Evolutionary conservation across 2,888 invertebrate species (phyloP).

Genomic region (Furcula furcula): DNA sequence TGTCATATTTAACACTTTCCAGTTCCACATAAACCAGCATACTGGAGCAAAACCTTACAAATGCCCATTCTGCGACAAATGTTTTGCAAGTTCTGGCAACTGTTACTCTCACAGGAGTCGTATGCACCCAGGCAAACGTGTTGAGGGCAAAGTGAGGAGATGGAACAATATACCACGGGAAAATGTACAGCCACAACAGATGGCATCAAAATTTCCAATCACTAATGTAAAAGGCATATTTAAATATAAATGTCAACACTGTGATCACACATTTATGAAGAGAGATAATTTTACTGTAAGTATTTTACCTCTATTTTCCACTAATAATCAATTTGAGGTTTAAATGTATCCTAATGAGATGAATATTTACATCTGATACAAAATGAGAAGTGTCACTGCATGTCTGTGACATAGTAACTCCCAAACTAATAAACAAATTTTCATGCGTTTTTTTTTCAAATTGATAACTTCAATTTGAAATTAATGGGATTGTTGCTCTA

Average conservation of each 20-base stretch:
- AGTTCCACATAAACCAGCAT: slow-evolving; percentile 89
- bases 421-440: too few relatives aligned
- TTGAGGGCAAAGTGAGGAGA: slow-evolving; percentile 27
- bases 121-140: slow-evolving; percentile 84
- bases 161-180: slow-evolving; percentile 4
- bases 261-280: slow-evolving; percentile 58
- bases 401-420: too few relatives aligned
- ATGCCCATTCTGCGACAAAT: slow-evolving; percentile 87
- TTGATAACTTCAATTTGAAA: too few relatives aligned
- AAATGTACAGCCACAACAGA: slow-evolving; percentile 2
- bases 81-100: slow-evolving; percentile 87
- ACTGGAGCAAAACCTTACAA: slow-evolving; percentile 88
- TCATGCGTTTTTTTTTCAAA: too few relatives aligned
- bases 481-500: too few relatives aligned
- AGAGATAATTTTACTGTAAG: slow-evolving; percentile 64
- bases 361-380: too few relatives aligned
- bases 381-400: too few relatives aligned
- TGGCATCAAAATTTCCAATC: slow-evolving; percentile 21
- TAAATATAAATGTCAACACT: slow-evolving; percentile 58
- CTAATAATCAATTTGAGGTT: too few relatives aligned
- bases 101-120: slow-evolving; percentile 87
- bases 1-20: slow-evolving; percentile 45
- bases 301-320: slow-evolving; percentile 6
- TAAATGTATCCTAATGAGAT: too few relatives aligned
- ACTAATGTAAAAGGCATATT: slow-evolving; percentile 39